Percentiles rank a stretch among this genome's conserved stretches.
Conservation (phyloP, 2,797 vertebrate species). For the Glossophaga mutica region DNA sequence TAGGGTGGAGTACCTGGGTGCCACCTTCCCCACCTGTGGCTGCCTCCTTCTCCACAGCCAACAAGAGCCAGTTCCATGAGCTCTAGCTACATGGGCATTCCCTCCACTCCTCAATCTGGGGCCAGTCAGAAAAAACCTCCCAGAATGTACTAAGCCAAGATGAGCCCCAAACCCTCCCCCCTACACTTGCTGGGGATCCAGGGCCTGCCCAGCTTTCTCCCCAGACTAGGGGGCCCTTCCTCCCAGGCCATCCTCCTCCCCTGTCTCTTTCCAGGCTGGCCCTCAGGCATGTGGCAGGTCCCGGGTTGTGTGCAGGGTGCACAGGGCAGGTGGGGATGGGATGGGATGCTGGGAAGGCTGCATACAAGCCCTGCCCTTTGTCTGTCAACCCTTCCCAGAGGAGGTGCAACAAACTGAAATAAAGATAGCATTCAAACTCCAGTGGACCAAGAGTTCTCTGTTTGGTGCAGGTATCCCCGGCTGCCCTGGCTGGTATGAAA, state of each 20-base stretch:
- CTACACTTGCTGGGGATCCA: neutral
- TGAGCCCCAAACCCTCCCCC: neutral
- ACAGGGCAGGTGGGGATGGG: accelerated
- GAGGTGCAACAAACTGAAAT: neutral
- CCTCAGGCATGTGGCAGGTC: neutral
- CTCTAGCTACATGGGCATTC: neutral
- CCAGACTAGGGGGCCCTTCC: neutral
- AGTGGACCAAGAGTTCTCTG: neutral
- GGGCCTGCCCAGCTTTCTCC: neutral
- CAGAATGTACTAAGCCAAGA: neutral
- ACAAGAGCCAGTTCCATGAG: neutral
- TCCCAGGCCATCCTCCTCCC: neutral
- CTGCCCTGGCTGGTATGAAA: neutral
- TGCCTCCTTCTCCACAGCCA: neutral
- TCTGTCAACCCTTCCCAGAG: neutral
- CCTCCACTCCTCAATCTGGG: neutral
- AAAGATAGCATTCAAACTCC: neutral
- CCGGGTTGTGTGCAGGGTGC: neutral
- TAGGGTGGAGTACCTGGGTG: neutral
- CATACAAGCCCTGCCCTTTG: neutral
- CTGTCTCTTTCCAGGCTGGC: neutral
- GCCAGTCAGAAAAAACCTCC: neutral
- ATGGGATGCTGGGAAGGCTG: neutral
- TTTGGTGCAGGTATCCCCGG: neutral
- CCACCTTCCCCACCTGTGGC: neutral